Evolutionary conservation across 2,113 vertebrate genomes (phyloP), one percentile per base, ranked within the genome.

Genomic region (Rhynchopsitta pachyrhyncha): DNA sequence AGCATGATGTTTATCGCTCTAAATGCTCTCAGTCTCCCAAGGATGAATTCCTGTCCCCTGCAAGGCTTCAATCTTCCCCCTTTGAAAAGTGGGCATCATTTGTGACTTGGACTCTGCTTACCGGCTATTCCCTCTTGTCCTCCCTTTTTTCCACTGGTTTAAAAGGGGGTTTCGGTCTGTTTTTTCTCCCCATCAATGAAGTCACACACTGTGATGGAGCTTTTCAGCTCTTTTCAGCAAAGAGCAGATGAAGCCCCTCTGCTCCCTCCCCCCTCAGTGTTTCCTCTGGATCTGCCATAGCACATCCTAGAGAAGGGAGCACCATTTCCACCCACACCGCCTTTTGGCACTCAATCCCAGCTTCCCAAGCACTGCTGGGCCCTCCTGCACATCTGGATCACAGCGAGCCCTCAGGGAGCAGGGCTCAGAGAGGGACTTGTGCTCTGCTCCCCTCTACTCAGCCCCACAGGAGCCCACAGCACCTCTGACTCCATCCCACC

Each of bases 191-290:
- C 29, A 3, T 17, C 85, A 70, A 70, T 92, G 92, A 69, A 91
- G 88, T 86, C 50, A 28, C 67, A 25, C 87, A 9, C 67, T 0
- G 2, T 1, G 7, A 8, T 28, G 41, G 66, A 93, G 46, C 52
- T 59, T 47, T 49, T 19, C 3, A 0, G 25, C 46, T 89, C 39
- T 19, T 74, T 33, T 53, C 5, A 3, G 23, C 33, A 17, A 7
- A 23, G 60, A 95, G 70, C 91, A 95, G 95, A 88, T 83, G 83
- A 84, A 96, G 81, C 42, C 90, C 73, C 84, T 71, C 86, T 84
- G 74, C 69, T 91, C 50, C 33, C 28, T 46, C 79, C n/a, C 35
- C 1, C 3, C 4, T 1, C 19, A 35, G 63, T 5, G 6, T 46
- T 82, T 75, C 84, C 87, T 60, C 82, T 59, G 57, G 22, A 24